Conservation (phyloP, 2,888 invertebrate genomes). For the Steinernema carpocapsae region DNA sequence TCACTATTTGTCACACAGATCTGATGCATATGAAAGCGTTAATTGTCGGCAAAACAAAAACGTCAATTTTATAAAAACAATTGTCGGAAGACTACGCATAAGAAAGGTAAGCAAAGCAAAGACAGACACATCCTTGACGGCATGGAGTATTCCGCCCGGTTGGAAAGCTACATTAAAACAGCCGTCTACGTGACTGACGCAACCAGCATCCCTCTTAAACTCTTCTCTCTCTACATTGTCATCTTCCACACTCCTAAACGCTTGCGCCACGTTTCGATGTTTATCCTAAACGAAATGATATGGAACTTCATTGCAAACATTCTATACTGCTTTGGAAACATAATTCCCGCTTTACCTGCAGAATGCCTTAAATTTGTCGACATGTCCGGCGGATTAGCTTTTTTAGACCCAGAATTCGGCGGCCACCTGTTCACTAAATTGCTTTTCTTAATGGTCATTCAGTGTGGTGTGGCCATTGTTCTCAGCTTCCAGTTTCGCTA, state of each 20-base stretch:
- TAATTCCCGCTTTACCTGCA: neutral
- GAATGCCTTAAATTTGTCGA: neutral
- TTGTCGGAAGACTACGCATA: too few species aligned
- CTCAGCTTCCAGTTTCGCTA: neutral
- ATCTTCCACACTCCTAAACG: neutral
- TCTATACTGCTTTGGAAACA: neutral
- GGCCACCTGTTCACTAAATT: neutral
- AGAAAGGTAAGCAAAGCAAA: too few species aligned
- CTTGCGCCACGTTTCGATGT: neutral
- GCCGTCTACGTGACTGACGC: neutral
- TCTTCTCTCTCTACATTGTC: neutral
- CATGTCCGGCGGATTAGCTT: neutral
- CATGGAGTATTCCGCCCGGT: too few species aligned
- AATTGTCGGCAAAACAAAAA: too few species aligned
- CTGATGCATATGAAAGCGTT: too few species aligned
- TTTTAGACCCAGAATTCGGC: neutral
- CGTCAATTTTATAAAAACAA: too few species aligned
- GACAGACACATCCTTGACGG: too few species aligned
- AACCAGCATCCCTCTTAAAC: neutral
- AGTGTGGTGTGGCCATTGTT: too few species aligned
- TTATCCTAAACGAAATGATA: neutral
- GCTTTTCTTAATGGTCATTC: neutral
- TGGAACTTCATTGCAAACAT: neutral
- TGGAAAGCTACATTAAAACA: neutral
- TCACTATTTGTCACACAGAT: too few species aligned